phyloP scores from a whole-genome alignment of 2,797 vertebrate species.

The Babyrousa celebensis region DNA sequence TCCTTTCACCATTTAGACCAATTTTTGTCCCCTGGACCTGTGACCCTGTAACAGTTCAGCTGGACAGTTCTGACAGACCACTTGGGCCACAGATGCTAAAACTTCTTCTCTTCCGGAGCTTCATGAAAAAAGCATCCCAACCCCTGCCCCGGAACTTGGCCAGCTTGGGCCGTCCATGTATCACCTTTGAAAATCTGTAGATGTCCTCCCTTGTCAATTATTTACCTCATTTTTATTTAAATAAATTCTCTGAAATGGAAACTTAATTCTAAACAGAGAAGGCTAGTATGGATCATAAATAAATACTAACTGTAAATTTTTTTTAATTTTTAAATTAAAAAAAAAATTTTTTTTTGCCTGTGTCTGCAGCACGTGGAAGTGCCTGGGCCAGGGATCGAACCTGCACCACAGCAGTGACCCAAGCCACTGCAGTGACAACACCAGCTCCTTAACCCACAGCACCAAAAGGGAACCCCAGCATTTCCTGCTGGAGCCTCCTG shows the following conservation, averaged over 20 bases:
- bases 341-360: too few species aligned
- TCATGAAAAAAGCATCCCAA: not conserved
- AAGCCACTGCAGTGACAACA: too few species aligned
- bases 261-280: not conserved
- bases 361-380: too few species aligned
- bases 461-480: too few species aligned
- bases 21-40: accelerated
- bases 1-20: not conserved
- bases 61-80: not conserved
- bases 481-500: not conserved
- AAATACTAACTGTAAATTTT: not conserved
- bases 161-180: accelerated
- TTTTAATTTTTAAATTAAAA: too few species aligned
- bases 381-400: too few species aligned
- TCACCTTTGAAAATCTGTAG: not conserved
- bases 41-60: not conserved
- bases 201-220: not conserved
- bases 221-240: not conserved
- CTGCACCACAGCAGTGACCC: too few species aligned
- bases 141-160: not conserved
- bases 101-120: not conserved
- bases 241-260: not conserved
- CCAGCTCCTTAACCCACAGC: too few species aligned
- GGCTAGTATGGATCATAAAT: not conserved
- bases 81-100: not conserved